Evolutionary conservation across 2,888 invertebrate species (phyloP).

Genomic region (Nymphalis urticae): DNA sequence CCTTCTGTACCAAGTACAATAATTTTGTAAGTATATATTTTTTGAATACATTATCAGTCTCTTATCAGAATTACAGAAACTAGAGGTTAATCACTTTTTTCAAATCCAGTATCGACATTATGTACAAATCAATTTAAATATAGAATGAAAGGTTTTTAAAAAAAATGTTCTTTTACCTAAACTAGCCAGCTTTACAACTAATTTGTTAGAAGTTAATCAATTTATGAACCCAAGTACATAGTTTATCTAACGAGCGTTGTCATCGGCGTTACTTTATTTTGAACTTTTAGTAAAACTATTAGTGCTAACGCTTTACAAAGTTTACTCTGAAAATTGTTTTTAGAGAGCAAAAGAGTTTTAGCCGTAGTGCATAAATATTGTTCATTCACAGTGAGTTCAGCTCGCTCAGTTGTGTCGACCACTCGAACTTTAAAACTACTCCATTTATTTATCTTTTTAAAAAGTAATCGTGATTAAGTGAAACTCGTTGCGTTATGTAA

Average conservation of each 20-base stretch:
- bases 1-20: too few relatives aligned
- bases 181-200: too few relatives aligned
- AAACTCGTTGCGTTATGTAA: too few relatives aligned
- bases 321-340: conserved; percentile 1
- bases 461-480: background rate
- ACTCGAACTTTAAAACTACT: background rate
- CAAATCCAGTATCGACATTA: too few relatives aligned
- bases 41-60: too few relatives aligned
- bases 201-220: too few relatives aligned
- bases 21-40: too few relatives aligned
- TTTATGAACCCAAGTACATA: background rate
- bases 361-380: conserved; percentile 12
- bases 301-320: background rate
- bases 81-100: too few relatives aligned
- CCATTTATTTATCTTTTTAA: background rate
- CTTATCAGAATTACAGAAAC: too few relatives aligned
- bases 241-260: background rate
- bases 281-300: conserved; percentile 5
- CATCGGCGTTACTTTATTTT: background rate
- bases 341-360: conserved; percentile 6
- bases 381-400: conserved; percentile 3
- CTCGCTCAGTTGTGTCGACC: background rate
- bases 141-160: too few relatives aligned
- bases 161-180: too few relatives aligned
- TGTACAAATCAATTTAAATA: too few relatives aligned